Conservation (phyloP, 2,797 vertebrate genomes). For the Sciurus carolinensis region DNA sequence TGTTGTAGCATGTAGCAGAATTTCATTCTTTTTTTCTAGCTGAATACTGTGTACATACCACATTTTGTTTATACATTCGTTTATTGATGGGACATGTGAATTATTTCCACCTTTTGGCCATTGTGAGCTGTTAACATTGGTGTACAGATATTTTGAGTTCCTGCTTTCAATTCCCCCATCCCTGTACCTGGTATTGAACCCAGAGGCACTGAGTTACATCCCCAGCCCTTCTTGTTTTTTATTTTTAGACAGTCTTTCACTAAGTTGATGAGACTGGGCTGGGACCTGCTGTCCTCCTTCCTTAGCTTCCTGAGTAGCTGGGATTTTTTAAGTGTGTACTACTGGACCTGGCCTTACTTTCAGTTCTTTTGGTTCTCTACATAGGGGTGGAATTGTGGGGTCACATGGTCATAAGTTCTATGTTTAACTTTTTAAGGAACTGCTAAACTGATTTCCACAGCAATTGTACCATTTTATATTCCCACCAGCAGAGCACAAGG, state of each 20-base stretch:
- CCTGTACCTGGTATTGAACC: too few species aligned
- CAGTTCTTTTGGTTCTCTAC: not conserved
- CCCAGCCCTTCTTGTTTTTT: not conserved
- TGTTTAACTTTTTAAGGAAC: constrained; percentile 42
- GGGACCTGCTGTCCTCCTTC: not conserved
- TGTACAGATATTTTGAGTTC: not conserved
- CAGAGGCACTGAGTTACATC: too few species aligned
- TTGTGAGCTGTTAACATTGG: not conserved
- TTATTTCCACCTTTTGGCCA: not conserved
- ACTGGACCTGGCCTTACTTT: too few species aligned
- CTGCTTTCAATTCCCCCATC: not conserved
- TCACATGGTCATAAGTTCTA: not conserved
- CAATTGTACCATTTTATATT: not conserved
- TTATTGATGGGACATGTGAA: not conserved
- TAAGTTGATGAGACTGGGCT: not conserved
- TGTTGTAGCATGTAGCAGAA: constrained; percentile 39
- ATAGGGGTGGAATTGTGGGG: not conserved
- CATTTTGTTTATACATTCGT: constrained; percentile 3
- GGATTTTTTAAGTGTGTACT: too few species aligned
- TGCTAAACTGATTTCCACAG: constrained; percentile 25
- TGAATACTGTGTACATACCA: not conserved
- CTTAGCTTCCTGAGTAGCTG: not conserved
- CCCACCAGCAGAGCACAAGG: not conserved
- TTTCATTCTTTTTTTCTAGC: constrained; percentile 40
- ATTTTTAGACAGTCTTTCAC: not conserved